These are phyloP conservation scores for Lepisosteus oculatus DNA, from an alignment of 2,113 vertebrate genomes.

Conservation along the genomic window DNA sequence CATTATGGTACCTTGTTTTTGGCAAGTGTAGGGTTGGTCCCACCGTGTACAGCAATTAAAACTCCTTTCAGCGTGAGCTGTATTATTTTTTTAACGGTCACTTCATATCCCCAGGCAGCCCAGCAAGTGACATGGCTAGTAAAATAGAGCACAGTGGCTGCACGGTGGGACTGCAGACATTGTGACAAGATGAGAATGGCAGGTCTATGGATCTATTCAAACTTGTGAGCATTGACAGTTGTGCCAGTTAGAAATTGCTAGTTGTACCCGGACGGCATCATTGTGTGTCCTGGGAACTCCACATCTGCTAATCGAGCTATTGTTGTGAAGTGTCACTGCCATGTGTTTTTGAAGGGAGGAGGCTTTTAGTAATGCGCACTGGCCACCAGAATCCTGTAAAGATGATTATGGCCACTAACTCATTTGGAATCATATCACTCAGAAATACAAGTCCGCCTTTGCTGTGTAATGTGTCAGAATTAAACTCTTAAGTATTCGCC, in stretches of 20 bases:
- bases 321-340: conserved; percentile 61
- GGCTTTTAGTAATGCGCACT: conserved; percentile 33
- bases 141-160: conserved; percentile 32
- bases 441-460: conserved; percentile 3
- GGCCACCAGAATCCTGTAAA: conserved; percentile 52
- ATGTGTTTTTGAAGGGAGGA: conserved; percentile 35
- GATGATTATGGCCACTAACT: conserved; percentile 31
- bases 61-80: conserved; percentile 37
- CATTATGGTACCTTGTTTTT: conserved; percentile 41
- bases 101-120: conserved; percentile 51
- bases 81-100: conserved; percentile 40
- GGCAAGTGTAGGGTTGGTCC: conserved; percentile 35
- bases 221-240: conserved; percentile 64
- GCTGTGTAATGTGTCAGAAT: not conserved
- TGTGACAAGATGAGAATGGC: conserved; percentile 39
- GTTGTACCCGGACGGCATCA: conserved; percentile 60
- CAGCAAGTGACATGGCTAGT: conserved; percentile 39
- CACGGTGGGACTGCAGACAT: conserved; percentile 30
- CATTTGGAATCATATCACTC: conserved; percentile 21
- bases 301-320: conserved; percentile 79
- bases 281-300: conserved; percentile 78
- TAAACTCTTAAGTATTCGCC: conserved; percentile 3
- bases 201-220: conserved; percentile 58
- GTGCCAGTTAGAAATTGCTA: conserved; percentile 63
- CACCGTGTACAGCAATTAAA: conserved; percentile 53